Evolutionary conservation across 2,113 vertebrate species (phyloP).

Genomic region (Rousettus leschenaultii): DNA sequence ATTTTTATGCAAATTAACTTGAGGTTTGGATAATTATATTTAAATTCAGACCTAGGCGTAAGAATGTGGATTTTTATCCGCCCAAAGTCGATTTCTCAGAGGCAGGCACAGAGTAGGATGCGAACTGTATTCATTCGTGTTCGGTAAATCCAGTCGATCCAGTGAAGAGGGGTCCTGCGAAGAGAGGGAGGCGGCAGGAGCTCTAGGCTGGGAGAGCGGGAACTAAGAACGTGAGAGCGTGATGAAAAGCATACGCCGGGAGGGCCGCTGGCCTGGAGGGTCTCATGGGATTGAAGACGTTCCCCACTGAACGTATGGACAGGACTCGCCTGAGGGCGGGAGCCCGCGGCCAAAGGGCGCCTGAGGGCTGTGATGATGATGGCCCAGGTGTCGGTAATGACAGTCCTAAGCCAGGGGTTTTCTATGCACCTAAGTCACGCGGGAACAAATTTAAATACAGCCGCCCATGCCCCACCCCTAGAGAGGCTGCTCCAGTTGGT

Average conservation of each 20-base stretch:
- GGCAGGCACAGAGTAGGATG: not conserved
- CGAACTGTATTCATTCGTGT: too few relatives aligned
- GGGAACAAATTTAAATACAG: not conserved
- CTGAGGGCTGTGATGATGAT: not conserved
- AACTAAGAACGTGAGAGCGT: accelerated
- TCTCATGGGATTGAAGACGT: not conserved
- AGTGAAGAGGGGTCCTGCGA: not conserved
- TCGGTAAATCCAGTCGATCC: not conserved
- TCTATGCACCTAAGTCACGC: too few relatives aligned
- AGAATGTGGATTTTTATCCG: not conserved
- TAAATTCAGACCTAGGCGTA: not conserved
- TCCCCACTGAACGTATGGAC: too few relatives aligned
- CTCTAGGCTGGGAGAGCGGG: too few relatives aligned
- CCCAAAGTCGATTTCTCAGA: not conserved
- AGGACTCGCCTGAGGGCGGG: not conserved
- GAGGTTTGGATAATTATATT: not conserved
- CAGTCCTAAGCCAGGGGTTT: not conserved
- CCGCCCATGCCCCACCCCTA: too few relatives aligned
- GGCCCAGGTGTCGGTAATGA: too few relatives aligned
- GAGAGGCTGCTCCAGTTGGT: not conserved
- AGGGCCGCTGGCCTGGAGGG: not conserved
- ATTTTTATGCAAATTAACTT: not conserved
- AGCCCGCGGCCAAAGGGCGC: too few relatives aligned
- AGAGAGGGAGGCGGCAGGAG: not conserved
- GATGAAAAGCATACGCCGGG: too few relatives aligned